These are phyloP conservation scores for Chironomus tepperi DNA, from an alignment of 1,140 invertebrate species.

Conservation along the genomic window DNA sequence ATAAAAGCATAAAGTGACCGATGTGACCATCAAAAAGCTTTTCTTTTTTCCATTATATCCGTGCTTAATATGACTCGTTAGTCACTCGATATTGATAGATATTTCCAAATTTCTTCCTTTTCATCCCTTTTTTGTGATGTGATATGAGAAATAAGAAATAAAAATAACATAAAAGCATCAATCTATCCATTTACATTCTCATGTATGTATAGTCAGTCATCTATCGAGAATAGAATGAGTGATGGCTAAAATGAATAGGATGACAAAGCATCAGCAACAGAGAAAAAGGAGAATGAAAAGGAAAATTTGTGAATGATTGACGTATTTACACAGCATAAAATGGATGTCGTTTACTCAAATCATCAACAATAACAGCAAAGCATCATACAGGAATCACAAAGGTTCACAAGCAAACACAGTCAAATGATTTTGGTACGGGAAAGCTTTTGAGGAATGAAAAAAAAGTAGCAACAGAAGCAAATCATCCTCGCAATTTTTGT, in stretches of 20 bases:
- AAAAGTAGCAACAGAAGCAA: too few species aligned
- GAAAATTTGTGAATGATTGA: constrained; percentile 2
- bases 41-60: neutral
- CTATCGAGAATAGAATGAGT: constrained; percentile 1
- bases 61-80: neutral
- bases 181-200: neutral
- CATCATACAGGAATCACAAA: neutral
- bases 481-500: neutral
- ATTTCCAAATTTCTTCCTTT: too few species aligned
- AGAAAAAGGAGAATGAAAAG: neutral
- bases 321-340: constrained; percentile 13
- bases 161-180: neutral
- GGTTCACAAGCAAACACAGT: neutral
- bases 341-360: constrained; percentile 12
- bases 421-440: neutral
- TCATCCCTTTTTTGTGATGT: too few species aligned
- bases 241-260: constrained; percentile 17
- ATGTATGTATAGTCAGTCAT: neutral
- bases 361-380: constrained; percentile 12
- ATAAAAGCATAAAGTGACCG: neutral
- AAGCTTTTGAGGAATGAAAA: neutral
- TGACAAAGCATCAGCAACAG: constrained; percentile 6
- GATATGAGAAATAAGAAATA: too few species aligned
- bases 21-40: neutral
- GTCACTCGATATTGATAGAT: too few species aligned